phyloP scores from a whole-genome alignment of 2,888 invertebrate genomes.

The Sphecodes monilicornis region DNA sequence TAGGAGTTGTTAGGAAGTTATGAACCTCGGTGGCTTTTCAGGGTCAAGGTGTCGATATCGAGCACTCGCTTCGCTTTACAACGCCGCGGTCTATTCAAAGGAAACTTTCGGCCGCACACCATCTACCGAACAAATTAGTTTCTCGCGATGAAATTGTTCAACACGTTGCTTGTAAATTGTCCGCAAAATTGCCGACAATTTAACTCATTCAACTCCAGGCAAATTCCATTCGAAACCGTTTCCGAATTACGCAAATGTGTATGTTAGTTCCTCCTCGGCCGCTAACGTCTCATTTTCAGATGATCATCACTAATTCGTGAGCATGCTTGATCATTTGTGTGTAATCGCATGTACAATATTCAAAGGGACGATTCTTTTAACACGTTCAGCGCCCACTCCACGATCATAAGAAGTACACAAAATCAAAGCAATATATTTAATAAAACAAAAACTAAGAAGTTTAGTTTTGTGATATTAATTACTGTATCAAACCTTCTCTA shows the following conservation, averaged over 20 bases:
- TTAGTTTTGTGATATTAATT: too few relatives aligned
- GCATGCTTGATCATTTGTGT: neutral
- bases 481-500: too few relatives aligned
- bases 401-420: too few relatives aligned
- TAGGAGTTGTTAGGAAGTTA: slow-evolving; percentile 46
- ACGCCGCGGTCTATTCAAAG: neutral
- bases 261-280: neutral
- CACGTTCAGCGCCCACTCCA: too few relatives aligned
- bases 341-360: neutral
- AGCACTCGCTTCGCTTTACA: slow-evolving; percentile 14
- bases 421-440: too few relatives aligned
- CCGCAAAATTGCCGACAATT: neutral
- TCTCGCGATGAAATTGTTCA: neutral
- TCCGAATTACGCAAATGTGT: neutral
- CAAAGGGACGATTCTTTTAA: neutral
- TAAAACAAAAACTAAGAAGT: too few relatives aligned
- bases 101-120: neutral
- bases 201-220: neutral
- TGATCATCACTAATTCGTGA: neutral
- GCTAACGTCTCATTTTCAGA: neutral
- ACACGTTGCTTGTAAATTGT: neutral
- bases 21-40: slow-evolving; percentile 43
- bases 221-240: neutral
- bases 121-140: slow-evolving; percentile 9
- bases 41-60: slow-evolving; percentile 50